Evolutionary conservation across 2,113 vertebrate genomes (phyloP).

Genomic region (Xyliphius kryptos): DNA sequence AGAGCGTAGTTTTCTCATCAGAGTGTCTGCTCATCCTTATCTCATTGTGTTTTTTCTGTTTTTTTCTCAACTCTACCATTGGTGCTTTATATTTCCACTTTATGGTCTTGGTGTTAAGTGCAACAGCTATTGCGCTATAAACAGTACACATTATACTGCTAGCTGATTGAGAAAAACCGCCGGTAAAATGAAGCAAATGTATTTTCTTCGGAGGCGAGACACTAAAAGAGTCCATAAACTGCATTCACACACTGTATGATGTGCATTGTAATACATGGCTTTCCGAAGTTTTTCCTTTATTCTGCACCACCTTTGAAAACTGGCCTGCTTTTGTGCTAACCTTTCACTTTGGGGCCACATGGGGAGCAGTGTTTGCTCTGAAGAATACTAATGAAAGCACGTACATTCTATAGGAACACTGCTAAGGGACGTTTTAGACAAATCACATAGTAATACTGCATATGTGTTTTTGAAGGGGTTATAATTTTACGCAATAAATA

Average conservation of each 20-base stretch:
- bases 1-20: conserved; percentile 14
- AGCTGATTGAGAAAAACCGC: too few species aligned
- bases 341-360: conserved; percentile 59
- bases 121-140: too few species aligned
- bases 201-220: too few species aligned
- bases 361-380: conserved; percentile 49
- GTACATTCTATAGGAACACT: conserved; percentile 33
- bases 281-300: not conserved
- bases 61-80: conserved; percentile 8
- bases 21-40: conserved; percentile 16
- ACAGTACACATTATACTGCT: too few species aligned
- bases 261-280: not conserved
- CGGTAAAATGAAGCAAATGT: too few species aligned
- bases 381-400: conserved; percentile 63
- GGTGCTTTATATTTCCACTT: conserved; percentile 15
- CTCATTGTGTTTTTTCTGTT: too few species aligned
- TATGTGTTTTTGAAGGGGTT: too few species aligned
- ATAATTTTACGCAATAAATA: too few species aligned
- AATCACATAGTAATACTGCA: not conserved
- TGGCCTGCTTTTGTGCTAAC: conserved; percentile 51
- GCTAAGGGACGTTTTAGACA: not conserved
- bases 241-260: too few species aligned
- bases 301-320: conserved; percentile 2
- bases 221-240: too few species aligned
- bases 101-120: too few species aligned